Conservation (phyloP, 2,797 vertebrate species). For the Pseudochirops corinnae region DNA sequence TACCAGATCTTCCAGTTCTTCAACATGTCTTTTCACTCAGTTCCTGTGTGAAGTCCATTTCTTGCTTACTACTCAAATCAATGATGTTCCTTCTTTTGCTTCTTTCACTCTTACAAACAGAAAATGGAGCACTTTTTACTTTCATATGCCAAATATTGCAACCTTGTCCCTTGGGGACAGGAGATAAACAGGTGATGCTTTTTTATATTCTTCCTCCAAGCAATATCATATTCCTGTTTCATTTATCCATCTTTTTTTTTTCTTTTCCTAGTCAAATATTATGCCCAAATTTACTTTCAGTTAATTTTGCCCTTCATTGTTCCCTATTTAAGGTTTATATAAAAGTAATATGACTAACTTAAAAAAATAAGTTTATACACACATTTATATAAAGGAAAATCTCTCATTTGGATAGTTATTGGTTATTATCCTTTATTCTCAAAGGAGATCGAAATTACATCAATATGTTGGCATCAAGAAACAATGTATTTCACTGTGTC, state of each 20-base stretch:
- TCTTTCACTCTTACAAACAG: too few species aligned
- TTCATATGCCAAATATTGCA: too few species aligned
- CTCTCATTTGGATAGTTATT: not conserved
- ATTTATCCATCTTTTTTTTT: not conserved
- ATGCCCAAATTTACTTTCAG: not conserved
- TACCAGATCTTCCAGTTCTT: not conserved
- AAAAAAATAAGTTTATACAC: not conserved
- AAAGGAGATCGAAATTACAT: too few species aligned
- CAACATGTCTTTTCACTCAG: not conserved
- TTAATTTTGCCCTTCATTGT: constrained; percentile 12
- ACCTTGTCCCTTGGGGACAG: too few species aligned
- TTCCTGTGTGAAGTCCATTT: not conserved
- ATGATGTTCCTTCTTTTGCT: not conserved
- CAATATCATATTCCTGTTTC: constrained; percentile 49
- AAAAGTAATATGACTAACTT: not conserved
- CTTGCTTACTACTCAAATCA: not conserved
- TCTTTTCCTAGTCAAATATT: constrained; percentile 2
- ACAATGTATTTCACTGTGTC: too few species aligned
- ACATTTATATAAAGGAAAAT: not conserved
- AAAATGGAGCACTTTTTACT: too few species aligned
- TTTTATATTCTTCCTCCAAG: not conserved
- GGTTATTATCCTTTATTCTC: too few species aligned
- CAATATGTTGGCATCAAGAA: too few species aligned
- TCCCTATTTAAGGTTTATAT: not conserved
- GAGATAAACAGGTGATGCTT: too few species aligned